phyloP scores from a whole-genome alignment of 2,888 invertebrate genomes.

The Cremastinae sp. region DNA sequence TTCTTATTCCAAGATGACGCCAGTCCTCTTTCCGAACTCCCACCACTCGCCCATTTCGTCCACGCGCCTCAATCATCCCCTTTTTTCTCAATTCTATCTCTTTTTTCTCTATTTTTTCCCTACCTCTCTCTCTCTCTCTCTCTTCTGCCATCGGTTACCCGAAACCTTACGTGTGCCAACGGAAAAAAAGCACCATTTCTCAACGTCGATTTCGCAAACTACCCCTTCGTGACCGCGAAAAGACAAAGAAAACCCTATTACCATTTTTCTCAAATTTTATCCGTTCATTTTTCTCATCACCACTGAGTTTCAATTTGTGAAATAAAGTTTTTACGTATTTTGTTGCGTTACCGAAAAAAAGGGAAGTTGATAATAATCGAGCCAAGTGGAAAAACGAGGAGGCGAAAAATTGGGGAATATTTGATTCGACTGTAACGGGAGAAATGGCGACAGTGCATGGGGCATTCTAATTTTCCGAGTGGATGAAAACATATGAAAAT shows the following conservation, averaged over 20 bases:
- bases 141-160: constrained; percentile 44
- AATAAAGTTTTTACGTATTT: no score
- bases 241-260: background rate
- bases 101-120: constrained; percentile 19
- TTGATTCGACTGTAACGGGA: constrained; percentile 28
- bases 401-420: constrained; percentile 7
- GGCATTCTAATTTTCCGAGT: constrained; percentile 79
- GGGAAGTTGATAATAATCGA: background rate
- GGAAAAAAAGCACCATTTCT: constrained; percentile 52
- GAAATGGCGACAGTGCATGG: constrained; percentile 48
- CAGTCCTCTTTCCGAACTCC: no score
- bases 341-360: background rate
- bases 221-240: constrained; percentile 34
- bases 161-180: constrained; percentile 4
- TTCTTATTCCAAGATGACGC: constrained; percentile 74
- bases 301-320: no score
- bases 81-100: constrained; percentile 32
- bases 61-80: constrained; percentile 36
- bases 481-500: constrained; percentile 80
- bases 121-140: constrained; percentile 9
- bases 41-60: constrained; percentile 30
- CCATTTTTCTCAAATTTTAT: background rate
- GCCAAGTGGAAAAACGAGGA: no score
- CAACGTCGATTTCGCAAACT: constrained; percentile 41
- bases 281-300: no score